phyloP scores from a whole-genome alignment of 92 coral and sea anemone species.

The Phenganax stokvisi region DNA sequence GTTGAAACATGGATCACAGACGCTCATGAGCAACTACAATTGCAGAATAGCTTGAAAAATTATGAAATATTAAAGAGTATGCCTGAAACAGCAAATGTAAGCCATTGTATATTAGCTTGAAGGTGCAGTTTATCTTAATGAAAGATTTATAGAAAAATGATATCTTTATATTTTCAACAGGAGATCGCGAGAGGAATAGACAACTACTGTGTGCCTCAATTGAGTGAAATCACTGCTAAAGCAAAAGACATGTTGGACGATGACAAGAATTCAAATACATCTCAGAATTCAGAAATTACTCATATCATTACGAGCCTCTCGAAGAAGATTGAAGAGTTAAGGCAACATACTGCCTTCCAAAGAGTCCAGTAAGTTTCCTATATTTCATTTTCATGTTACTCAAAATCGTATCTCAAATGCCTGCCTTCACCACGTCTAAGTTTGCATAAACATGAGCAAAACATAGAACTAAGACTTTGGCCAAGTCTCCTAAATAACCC shows the following conservation, averaged over 20 bases:
- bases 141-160: neutral
- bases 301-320: constrained; percentile 30
- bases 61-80: neutral
- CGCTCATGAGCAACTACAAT: constrained; percentile 19
- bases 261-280: constrained; percentile 7
- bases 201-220: constrained; percentile 26
- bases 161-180: neutral
- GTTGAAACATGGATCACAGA: constrained; percentile 31
- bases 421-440: no score
- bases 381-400: no score
- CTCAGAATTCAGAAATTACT: constrained; percentile 31
- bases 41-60: constrained; percentile 17
- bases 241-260: constrained; percentile 29
- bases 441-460: no score
- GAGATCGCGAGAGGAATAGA: constrained; percentile 29
- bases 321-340: neutral
- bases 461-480: no score
- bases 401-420: no score
- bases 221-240: constrained; percentile 23
- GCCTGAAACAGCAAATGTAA: constrained; percentile 24
- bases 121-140: no score
- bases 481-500: no score
- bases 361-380: constrained; percentile 30
- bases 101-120: neutral
- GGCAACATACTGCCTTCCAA: constrained; percentile 4